These are phyloP conservation scores for Pogonocichla stellata DNA, from an alignment of 2,113 vertebrate species.

Conservation along the genomic window DNA sequence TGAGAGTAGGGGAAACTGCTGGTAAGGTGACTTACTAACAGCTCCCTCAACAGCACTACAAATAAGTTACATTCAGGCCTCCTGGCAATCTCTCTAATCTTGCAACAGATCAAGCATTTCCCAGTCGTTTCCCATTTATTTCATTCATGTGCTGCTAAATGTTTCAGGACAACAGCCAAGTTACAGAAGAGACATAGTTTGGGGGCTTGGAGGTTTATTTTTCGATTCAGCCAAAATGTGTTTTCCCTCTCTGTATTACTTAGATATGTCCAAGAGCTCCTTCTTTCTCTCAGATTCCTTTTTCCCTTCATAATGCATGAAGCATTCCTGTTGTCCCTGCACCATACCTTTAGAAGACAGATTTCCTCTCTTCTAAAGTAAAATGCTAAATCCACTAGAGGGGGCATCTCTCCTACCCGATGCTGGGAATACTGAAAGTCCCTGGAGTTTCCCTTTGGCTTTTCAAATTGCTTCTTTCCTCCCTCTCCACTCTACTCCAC, in stretches of 20 bases:
- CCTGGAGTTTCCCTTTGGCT: not conserved
- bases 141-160: not conserved
- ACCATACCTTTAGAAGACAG: not conserved
- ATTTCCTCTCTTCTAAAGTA: not conserved
- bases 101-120: not conserved
- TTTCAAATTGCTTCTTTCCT: not conserved
- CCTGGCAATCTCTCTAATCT: not conserved
- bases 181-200: not conserved
- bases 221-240: not conserved
- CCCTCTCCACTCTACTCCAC: not conserved
- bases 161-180: not conserved
- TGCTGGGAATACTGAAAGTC: not conserved
- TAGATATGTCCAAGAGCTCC: not conserved
- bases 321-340: not conserved
- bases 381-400: constrained; percentile 1
- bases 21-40: not conserved
- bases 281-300: not conserved
- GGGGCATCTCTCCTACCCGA: not conserved
- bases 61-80: not conserved
- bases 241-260: not conserved
- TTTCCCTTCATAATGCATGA: not conserved
- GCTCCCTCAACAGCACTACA: not conserved
- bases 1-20: not conserved
- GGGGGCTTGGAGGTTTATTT: not conserved
- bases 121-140: not conserved